phyloP scores from a whole-genome alignment of 2,113 vertebrate genomes.

The Tichodroma muraria region DNA sequence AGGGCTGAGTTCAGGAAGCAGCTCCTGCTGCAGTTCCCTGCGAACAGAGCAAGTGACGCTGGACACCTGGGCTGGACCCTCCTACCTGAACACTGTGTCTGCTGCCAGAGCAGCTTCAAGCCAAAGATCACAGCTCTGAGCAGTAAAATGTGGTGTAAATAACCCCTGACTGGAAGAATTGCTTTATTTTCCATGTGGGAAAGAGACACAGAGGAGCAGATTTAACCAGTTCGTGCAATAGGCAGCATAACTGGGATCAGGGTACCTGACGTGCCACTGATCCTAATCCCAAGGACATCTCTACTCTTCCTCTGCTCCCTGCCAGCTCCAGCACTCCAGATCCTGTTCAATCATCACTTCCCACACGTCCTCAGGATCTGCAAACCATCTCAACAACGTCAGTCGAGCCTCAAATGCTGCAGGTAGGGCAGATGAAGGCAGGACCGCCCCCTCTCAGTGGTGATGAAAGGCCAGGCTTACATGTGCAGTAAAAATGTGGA shows the following conservation, averaged over 20 bases:
- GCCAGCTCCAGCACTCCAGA: not conserved
- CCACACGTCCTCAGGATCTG: not conserved
- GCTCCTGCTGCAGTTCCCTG: not conserved
- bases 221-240: not conserved
- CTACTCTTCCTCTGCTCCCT: not conserved
- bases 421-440: not conserved
- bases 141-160: not conserved
- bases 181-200: not conserved
- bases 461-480: not conserved
- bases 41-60: not conserved
- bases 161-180: not conserved
- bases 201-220: not conserved
- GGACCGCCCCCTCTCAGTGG: not conserved
- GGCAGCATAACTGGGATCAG: not conserved
- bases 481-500: not conserved
- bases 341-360: not conserved
- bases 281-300: not conserved
- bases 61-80: not conserved
- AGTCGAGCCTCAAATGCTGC: rapidly evolving
- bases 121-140: not conserved
- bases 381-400: not conserved
- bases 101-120: not conserved
- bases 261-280: not conserved
- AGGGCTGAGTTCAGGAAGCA: not conserved
- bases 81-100: not conserved